Conservation (phyloP, 1,140 invertebrate genomes). For the Diabrotica undecimpunctata region DNA sequence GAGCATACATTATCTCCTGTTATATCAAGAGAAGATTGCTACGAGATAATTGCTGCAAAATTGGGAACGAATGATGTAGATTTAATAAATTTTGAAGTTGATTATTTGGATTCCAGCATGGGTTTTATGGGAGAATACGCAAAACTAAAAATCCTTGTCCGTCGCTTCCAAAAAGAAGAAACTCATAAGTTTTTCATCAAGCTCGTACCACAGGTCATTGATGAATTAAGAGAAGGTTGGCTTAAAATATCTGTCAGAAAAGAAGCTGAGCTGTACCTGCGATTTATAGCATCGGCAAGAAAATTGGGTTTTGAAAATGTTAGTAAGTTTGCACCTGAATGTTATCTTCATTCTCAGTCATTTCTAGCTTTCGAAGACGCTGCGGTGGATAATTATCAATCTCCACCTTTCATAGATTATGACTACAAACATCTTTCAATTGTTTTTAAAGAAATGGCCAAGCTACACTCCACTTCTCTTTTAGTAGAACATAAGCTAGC, state of each 20-base stretch:
- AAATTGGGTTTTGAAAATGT: too few relatives aligned
- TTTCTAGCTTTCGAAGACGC: too few relatives aligned
- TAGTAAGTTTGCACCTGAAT: neutral
- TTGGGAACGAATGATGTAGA: neutral
- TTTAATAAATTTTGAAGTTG: neutral
- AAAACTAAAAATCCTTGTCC: neutral
- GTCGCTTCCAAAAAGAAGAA: too few relatives aligned
- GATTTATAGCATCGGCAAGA: too few relatives aligned
- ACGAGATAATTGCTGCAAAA: neutral
- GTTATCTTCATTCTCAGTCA: neutral
- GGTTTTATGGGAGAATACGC: neutral
- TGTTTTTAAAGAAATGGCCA: neutral
- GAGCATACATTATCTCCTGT: neutral
- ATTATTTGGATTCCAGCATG: too few relatives aligned
- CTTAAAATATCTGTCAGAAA: too few relatives aligned
- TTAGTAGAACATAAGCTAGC: neutral
- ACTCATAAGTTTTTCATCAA: too few relatives aligned
- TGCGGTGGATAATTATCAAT: too few relatives aligned
- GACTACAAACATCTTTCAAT: neutral
- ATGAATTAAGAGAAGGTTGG: too few relatives aligned
- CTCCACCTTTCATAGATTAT: neutral
- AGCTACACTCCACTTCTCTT: constrained; percentile 1
- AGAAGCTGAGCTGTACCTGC: too few relatives aligned
- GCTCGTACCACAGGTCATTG: too few relatives aligned
- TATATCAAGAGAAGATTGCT: constrained; percentile 3